These are phyloP conservation scores for Acleris sparsana DNA, from an alignment of 2,888 invertebrate genomes.

Conservation along the genomic window DNA sequence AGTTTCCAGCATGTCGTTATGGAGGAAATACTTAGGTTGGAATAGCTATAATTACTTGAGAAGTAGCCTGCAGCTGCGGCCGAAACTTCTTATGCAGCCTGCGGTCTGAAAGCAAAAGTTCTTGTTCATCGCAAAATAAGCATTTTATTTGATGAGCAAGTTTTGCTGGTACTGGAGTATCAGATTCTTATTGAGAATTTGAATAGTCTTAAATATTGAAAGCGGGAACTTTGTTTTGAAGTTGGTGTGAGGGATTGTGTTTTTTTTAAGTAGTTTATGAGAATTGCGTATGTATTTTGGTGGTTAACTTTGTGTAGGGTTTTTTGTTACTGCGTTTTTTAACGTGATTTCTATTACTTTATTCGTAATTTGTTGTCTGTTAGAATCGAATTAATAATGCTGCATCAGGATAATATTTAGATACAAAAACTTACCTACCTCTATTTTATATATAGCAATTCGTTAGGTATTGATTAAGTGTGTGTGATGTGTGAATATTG, in stretches of 20 bases:
- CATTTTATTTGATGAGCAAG: conserved; percentile 43
- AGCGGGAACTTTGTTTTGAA: conserved; percentile 10
- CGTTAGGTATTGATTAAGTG: too few relatives aligned
- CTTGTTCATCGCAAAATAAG: conserved; percentile 60
- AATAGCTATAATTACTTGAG: conserved; percentile 76
- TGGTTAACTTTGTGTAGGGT: too few relatives aligned
- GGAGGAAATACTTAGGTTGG: conserved; percentile 50
- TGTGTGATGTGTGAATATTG: too few relatives aligned
- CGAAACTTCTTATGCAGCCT: conserved; percentile 58
- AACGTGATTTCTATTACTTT: too few relatives aligned
- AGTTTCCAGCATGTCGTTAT: conserved; percentile 33
- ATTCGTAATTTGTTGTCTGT: too few relatives aligned
- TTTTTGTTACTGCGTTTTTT: too few relatives aligned
- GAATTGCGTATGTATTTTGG: too few relatives aligned
- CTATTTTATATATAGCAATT: too few relatives aligned
- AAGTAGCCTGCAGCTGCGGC: conserved; percentile 66
- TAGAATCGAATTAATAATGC: too few relatives aligned
- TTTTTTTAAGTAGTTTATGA: neutral
- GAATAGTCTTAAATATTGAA: conserved; percentile 12
- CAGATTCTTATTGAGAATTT: conserved; percentile 26
- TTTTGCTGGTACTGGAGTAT: conserved; percentile 20
- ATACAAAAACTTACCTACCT: too few relatives aligned
- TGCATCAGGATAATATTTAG: too few relatives aligned
- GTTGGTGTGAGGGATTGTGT: conserved; percentile 19
- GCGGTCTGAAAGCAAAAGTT: conserved; percentile 50